Evolutionary conservation across 2,888 invertebrate species (phyloP).

Genomic region (Leucophenga maculata): DNA sequence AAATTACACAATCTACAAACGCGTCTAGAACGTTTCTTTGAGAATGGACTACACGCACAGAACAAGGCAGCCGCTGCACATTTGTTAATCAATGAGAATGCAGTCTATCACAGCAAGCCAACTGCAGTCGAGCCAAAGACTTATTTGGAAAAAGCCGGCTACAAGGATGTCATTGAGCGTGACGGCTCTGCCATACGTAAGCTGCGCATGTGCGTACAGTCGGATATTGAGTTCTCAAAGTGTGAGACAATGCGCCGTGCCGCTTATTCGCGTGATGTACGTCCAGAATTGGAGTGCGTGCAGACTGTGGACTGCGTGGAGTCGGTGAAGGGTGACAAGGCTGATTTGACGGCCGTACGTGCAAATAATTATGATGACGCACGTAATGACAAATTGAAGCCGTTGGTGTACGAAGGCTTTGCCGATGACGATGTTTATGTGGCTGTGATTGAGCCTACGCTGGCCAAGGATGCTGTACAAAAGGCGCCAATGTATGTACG

Average conservation of each 20-base stretch:
- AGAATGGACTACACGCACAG: constrained; percentile 65
- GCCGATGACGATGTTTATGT: constrained; percentile 62
- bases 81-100: constrained; percentile 78
- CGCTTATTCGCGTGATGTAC: constrained; percentile 83
- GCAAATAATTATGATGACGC: constrained; percentile 59
- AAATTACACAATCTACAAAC: constrained; percentile 66
- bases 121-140: constrained; percentile 73
- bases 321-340: constrained; percentile 58
- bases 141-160: constrained; percentile 78
- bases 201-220: constrained; percentile 79
- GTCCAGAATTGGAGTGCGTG: constrained; percentile 87
- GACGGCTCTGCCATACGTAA: constrained; percentile 81
- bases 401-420: constrained; percentile 67
- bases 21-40: constrained; percentile 69
- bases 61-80: constrained; percentile 71
- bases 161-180: constrained; percentile 81
- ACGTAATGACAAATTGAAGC: constrained; percentile 55
- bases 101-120: constrained; percentile 73
- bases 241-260: constrained; percentile 81
- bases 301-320: constrained; percentile 74
- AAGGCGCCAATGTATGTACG: constrained; percentile 66
- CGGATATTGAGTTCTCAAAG: constrained; percentile 80
- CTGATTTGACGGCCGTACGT: constrained; percentile 60
- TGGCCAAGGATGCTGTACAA: constrained; percentile 56
- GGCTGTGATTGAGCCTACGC: constrained; percentile 64